phyloP scores from a whole-genome alignment of 1,140 invertebrate genomes.

The Drosophila nigrodunni region DNA sequence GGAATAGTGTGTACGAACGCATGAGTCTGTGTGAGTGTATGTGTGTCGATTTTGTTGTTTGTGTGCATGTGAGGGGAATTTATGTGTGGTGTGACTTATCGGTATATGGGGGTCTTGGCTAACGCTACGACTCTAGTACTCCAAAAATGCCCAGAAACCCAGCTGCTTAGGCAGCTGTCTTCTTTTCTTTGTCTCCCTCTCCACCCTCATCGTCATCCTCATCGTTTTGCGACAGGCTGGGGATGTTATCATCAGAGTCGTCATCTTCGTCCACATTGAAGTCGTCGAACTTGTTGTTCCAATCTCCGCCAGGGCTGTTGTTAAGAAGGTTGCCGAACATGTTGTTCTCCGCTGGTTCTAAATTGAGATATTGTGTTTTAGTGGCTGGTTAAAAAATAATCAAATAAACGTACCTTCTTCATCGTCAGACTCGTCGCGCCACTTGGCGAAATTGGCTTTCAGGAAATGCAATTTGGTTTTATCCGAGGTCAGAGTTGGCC shows the following conservation, averaged over 20 bases:
- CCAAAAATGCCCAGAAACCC: conserved; percentile 54
- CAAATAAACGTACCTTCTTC: conserved; percentile 64
- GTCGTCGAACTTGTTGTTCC: conserved; percentile 79
- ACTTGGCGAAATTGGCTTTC: conserved; percentile 98
- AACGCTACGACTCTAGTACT: conserved; percentile 68
- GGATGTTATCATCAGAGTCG: conserved; percentile 81
- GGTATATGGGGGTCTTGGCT: conserved; percentile 68
- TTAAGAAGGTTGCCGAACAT: conserved; percentile 65
- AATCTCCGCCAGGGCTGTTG: conserved; percentile 59
- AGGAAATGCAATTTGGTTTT: conserved; percentile 97
- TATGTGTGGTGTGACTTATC: conserved; percentile 62
- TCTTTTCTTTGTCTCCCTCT: conserved; percentile 69
- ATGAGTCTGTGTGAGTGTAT: conserved; percentile 41
- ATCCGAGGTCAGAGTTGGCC: conserved; percentile 94
- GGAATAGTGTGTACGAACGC: conserved; percentile 67
- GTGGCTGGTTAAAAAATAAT: too few relatives aligned
- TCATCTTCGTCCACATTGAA: conserved; percentile 77
- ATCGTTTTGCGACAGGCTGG: conserved; percentile 78
- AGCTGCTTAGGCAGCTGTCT: conserved; percentile 58
- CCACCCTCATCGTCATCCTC: conserved; percentile 74
- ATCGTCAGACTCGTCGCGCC: conserved; percentile 96
- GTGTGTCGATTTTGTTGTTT: conserved; percentile 40
- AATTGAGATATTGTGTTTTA: background rate
- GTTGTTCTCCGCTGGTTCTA: conserved; percentile 63
- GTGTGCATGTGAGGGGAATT: conserved; percentile 29